Conservation (phyloP, 2,797 vertebrate genomes). For the Typhlichthys eigenmanni region DNA sequence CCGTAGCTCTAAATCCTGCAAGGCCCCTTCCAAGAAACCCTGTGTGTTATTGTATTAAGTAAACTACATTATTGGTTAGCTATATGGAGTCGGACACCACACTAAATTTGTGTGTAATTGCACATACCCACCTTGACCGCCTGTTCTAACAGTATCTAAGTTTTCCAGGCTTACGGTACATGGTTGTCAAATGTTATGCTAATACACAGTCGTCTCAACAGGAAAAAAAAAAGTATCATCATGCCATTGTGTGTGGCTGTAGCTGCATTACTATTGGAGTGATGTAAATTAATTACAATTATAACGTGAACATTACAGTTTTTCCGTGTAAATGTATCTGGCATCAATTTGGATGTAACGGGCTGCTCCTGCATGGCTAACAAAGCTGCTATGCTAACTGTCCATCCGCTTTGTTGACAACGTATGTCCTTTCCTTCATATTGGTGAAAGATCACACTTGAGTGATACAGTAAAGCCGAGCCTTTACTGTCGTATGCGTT, state of each 20-base stretch:
- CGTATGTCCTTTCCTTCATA: slow-evolving; percentile 57
- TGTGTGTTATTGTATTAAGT: background rate
- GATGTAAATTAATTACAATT: background rate
- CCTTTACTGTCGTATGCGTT: no score
- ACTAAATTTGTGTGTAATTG: slow-evolving; percentile 1
- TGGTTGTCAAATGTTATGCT: slow-evolving; percentile 51
- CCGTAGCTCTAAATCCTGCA: slow-evolving; percentile 16
- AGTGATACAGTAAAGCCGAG: background rate
- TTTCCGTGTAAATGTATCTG: slow-evolving; percentile 1
- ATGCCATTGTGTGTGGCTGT: slow-evolving; percentile 30
- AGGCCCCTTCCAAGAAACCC: slow-evolving; percentile 23
- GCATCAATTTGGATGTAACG: slow-evolving; percentile 43
- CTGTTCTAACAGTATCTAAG: background rate
- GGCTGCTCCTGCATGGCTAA: slow-evolving; percentile 56
- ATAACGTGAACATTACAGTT: background rate
- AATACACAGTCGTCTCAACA: slow-evolving; percentile 36
- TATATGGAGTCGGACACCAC: background rate
- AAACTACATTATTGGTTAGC: background rate
- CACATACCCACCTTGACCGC: slow-evolving; percentile 3
- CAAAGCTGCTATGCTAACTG: slow-evolving; percentile 67
- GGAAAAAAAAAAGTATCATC: slow-evolving; percentile 42
- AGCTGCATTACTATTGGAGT: background rate
- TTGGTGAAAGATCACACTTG: slow-evolving; percentile 15
- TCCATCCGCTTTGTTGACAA: slow-evolving; percentile 78
- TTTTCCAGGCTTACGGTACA: background rate